Evolutionary conservation across 2,113 vertebrate species (phyloP), one percentile per base, ranked within the genome.

Genomic region (Hiodon tergisus): DNA sequence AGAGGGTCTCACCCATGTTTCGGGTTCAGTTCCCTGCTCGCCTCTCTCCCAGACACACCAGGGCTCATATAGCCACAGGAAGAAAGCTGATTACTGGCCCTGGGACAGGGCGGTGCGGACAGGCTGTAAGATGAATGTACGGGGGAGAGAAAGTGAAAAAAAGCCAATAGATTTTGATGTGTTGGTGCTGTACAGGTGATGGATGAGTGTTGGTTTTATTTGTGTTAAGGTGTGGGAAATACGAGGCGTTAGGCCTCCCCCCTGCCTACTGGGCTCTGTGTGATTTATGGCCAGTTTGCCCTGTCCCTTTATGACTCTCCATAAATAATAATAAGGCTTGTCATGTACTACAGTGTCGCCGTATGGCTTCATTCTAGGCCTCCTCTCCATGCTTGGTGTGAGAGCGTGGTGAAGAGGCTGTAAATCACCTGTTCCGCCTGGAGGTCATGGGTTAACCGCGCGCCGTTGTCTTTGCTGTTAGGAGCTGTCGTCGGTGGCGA

Each of bases 291-390:
- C 47, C 46, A 66, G 78, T 78, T 84, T 78, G 74, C 76, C 65
- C 69, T 55, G 46, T 11, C 79, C 75, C 72, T 82, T 86, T 84
- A 81, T 81, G 82, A 83, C 74, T 83, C 76, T 62, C 78, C 82
- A 82, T 82, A 83, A 82, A 85, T 85, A 82, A 83, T 81, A 82
- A 73, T 78, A 81, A 69, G 79, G 77, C 72, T 51, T 73, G 81
- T 81, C 78, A 82, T 79, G 81, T 81, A 75, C 76, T 71, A 58
- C 78, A 74, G 73, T 75, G 75, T 16, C 31, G 67, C 74, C 67
- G 76, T 75, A 31, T 57, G 60, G 74, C 69, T 58, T 16, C 58
- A 70, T 66, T n/a, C 68, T 75, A 50, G 53, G 65, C 52, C n/a
- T 53, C 50, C 62, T 59, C 50, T 50, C 9, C 47, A 16, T 3